Percentiles rank a stretch among this genome's conserved stretches.
These are phyloP conservation scores for Aphidoletes aphidimyza DNA, from an alignment of 2,888 invertebrate genomes.

Conservation along the genomic window DNA sequence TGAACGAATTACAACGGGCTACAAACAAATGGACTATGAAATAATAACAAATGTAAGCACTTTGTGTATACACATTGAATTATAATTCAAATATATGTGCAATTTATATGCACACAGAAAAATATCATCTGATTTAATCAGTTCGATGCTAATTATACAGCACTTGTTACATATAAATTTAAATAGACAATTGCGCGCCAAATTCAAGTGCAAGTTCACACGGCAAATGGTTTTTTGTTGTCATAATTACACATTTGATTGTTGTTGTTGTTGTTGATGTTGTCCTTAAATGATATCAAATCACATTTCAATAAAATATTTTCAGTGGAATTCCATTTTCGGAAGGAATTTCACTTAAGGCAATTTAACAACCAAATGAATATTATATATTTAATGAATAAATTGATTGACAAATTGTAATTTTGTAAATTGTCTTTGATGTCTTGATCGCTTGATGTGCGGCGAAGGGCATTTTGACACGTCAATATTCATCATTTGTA, in stretches of 20 bases:
- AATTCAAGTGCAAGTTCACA: slow-evolving; percentile 48
- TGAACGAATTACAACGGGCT: slow-evolving; percentile 24
- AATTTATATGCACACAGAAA: not conserved
- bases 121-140: not conserved
- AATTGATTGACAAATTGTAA: slow-evolving; percentile 25
- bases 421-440: slow-evolving; percentile 21
- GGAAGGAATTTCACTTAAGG: not conserved
- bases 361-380: not conserved
- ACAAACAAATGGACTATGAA: slow-evolving; percentile 33
- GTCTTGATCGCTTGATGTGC: not conserved
- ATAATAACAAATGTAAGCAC: not conserved
- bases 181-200: slow-evolving; percentile 17
- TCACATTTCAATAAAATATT: not conserved
- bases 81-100: not conserved
- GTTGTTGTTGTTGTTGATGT: not conserved
- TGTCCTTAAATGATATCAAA: slow-evolving; percentile 28
- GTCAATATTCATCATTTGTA: not conserved
- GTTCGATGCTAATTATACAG: not conserved
- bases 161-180: not conserved
- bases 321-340: not conserved
- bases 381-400: not conserved
- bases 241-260: no score
- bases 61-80: not conserved
- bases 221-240: no score
- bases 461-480: not conserved